Evolutionary conservation across 2,113 vertebrate genomes (phyloP), one percentile per base, ranked within the genome.

Genomic region (Ibidorhyncha struthersii): DNA sequence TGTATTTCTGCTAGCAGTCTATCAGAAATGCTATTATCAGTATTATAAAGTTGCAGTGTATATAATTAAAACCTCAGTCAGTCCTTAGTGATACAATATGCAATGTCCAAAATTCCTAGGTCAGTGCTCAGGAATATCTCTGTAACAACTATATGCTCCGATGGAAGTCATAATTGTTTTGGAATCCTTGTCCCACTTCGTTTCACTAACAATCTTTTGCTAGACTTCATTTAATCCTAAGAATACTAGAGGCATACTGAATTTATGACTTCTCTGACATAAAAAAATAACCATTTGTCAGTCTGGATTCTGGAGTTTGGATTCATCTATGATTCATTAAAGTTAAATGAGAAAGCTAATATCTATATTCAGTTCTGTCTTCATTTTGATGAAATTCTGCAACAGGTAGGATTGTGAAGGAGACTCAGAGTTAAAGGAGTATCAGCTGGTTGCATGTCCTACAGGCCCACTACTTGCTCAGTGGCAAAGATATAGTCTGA

Each of bases 111-210:
- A 85, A 78, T 91, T 86, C 73, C 82, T 93, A 87, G 80, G 70
- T 86, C 65, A 83, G 86, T 82, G 40, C 30, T 92, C 70, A 66
- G 17, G 71, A 93, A 30, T 82, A 45, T 62, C 32, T 96, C 63
- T 73, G 19, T 55, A 94, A 70, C 45, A 76, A 49, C 43, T 82
- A 19, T 38, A 86, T 95, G 95, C 17, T 97, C 62, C 93, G 86
- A 65, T 84, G 82, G 50, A 94, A 34, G 67, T 78, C 56, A 66
- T 86, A 94, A 94, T 91, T 92, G 32, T 82, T 91, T 95, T 89
- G 47, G 56, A 95, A 87, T 74, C 52, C 41, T 78, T 79, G 50
- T 89, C 38, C 47, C 67, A 50, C 65, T 92, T 89, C 83, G 63
- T 93, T 96, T 94, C 77, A 52, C 62, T 79, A 71, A 70, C 41